Base-by-base conservation (phyloP, 2,113 vertebrate genomes). In the Nesospiza acunhae region DNA sequence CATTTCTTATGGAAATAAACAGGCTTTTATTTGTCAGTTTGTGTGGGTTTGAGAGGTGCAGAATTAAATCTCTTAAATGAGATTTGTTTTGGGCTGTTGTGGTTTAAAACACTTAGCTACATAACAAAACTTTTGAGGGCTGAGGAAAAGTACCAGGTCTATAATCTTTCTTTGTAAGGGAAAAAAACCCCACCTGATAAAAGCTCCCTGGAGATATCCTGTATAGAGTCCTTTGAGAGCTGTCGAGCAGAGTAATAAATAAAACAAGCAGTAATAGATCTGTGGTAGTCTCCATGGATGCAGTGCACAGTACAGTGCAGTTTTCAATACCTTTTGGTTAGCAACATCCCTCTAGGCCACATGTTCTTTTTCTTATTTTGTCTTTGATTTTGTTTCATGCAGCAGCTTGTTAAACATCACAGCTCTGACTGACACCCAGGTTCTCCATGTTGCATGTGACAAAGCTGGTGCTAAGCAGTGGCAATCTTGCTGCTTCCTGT, bases 241-340 rank as follows among this genome's bases (percentile, higher is more conserved):
- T 90, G 46, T 86, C 19, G 41, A 16, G 76, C 52, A 75, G 72
- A 64, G 64, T 81, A 92, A 93, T 96, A 90, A 94, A 90, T 97
- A 92, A 95, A 94, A 86, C 83, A 95, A 82, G 90, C 44, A 59
- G 79, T 90, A 88, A 93, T 55, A 84, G 90, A 95, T 96, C 88
- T 74, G 62, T 74, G 64, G 50, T 77, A 74, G 83, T 94, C 86
- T 95, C 83, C 86, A 90, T 92, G 92, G 86, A 93, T 92, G 92
- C 70, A 58, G 39, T 14, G 28, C 26, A 10, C 7, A 13, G 60
- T 70, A 56, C 47, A 69, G 46, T n/a, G 55, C 75, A 53, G 47
- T 56, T 91, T 83, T 87, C 78, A 53, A 26, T 80, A n/a, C 44
- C 70, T 79, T 62, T 89, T 44, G 49, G 58, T 75, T 91, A 42